phyloP scores from a whole-genome alignment of 37 sponge, comb jelly and placozoan species.

The Chondrilla cf. caribensis region DNA sequence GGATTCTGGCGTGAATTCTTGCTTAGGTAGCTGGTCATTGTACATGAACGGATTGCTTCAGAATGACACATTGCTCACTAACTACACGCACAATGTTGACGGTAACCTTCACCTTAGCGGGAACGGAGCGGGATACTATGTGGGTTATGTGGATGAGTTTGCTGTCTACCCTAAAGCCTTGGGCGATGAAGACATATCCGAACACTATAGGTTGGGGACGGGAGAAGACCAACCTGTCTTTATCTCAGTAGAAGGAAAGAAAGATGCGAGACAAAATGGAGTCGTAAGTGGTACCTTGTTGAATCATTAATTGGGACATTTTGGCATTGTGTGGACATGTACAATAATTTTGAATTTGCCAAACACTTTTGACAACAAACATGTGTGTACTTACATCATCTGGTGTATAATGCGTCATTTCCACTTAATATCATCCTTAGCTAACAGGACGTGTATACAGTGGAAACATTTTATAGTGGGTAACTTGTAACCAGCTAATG shows the following conservation, averaged over 20 bases:
- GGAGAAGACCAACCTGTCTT: conserved; percentile 49
- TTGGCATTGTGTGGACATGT: too few species aligned
- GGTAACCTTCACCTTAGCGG: conserved; percentile 44
- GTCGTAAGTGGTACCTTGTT: neutral
- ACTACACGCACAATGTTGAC: neutral
- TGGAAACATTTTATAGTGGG: too few species aligned
- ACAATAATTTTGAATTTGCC: too few species aligned
- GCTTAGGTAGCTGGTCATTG: conserved; percentile 28
- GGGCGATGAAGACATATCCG: neutral
- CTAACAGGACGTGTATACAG: too few species aligned
- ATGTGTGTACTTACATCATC: too few species aligned
- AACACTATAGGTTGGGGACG: conserved; percentile 54
- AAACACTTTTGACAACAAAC: too few species aligned
- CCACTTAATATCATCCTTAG: too few species aligned
- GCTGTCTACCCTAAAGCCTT: conserved; percentile 37
- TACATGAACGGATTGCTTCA: conserved; percentile 2
- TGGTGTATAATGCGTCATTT: too few species aligned
- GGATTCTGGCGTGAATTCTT: neutral
- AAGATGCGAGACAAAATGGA: neutral
- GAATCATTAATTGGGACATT: too few species aligned
- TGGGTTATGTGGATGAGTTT: conserved; percentile 55
- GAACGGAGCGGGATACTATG: neutral
- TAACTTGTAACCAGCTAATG: too few species aligned
- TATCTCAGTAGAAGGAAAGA: conserved; percentile 32
- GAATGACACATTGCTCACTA: neutral